Evolutionary conservation across 2,888 invertebrate genomes (phyloP).

Genomic region (Neuroscelio doddi): DNA sequence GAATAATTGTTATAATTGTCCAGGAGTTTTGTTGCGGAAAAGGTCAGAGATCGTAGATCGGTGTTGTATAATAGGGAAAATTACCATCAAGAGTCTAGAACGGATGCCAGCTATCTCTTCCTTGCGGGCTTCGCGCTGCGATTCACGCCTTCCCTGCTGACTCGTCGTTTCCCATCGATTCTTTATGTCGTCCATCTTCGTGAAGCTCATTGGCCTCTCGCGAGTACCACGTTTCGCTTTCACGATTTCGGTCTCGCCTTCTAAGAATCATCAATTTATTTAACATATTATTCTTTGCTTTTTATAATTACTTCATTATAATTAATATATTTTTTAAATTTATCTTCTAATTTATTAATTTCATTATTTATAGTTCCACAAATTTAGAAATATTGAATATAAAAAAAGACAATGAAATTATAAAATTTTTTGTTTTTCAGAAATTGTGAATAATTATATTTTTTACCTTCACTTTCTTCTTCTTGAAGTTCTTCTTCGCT

Average conservation of each 20-base stretch:
- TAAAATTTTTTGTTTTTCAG: conserved; percentile 15
- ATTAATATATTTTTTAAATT: conserved; percentile 4
- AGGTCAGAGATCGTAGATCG: conserved; percentile 3
- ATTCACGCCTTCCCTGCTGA: conserved; percentile 73
- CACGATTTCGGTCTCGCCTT: conserved; percentile 76
- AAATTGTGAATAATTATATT: background rate
- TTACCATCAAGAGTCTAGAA: conserved; percentile 86
- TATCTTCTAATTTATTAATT: conserved; percentile 3
- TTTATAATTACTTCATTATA: background rate
- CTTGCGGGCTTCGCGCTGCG: conserved; percentile 85
- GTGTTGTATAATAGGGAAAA: conserved; percentile 4
- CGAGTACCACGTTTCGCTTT: conserved; percentile 76
- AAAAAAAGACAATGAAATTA: background rate
- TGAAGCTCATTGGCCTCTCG: conserved; percentile 85
- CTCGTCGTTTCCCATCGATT: conserved; percentile 81
- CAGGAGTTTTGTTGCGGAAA: background rate
- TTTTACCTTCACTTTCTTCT: conserved; percentile 67
- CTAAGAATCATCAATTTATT: conserved; percentile 60
- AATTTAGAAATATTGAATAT: background rate
- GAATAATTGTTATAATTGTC: background rate
- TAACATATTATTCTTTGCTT: background rate
- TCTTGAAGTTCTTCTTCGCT: conserved; percentile 79
- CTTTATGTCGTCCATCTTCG: conserved; percentile 89
- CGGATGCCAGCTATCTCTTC: conserved; percentile 92
- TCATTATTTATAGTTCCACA: too few relatives aligned